Evolutionary conservation across 2,888 invertebrate genomes (phyloP).

Genomic region (Tipula unca): DNA sequence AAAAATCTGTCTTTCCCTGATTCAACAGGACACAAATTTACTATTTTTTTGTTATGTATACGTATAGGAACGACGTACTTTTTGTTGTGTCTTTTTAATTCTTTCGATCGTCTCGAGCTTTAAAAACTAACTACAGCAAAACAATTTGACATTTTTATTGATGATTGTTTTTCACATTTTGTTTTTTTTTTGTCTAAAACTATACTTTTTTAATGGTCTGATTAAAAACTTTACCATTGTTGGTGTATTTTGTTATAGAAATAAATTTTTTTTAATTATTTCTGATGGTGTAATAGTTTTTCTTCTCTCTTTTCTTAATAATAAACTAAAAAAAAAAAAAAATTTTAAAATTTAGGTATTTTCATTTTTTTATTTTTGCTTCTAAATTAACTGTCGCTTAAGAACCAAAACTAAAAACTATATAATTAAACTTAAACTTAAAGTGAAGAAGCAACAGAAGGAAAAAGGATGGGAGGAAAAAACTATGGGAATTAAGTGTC

Average conservation of each 20-base stretch:
- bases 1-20: neutral
- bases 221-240: neutral
- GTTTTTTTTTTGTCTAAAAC: neutral
- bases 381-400: neutral
- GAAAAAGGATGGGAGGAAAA: neutral
- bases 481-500: neutral
- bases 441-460: neutral
- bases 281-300: neutral
- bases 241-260: neutral
- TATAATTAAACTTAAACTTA: neutral
- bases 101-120: neutral
- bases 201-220: neutral
- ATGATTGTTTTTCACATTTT: neutral
- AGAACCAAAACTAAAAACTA: neutral
- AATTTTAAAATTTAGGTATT: neutral
- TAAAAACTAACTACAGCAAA: neutral
- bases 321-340: neutral
- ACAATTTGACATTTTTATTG: slow-evolving; percentile 8
- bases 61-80: neutral
- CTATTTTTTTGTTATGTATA: neutral
- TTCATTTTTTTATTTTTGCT: neutral
- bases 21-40: slow-evolving; percentile 14
- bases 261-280: neutral
- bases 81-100: neutral
- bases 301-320: neutral